Percentiles rank a stretch among this genome's conserved stretches.
Conservation (phyloP, 2,113 vertebrate species). For the Cavia aperea region DNA sequence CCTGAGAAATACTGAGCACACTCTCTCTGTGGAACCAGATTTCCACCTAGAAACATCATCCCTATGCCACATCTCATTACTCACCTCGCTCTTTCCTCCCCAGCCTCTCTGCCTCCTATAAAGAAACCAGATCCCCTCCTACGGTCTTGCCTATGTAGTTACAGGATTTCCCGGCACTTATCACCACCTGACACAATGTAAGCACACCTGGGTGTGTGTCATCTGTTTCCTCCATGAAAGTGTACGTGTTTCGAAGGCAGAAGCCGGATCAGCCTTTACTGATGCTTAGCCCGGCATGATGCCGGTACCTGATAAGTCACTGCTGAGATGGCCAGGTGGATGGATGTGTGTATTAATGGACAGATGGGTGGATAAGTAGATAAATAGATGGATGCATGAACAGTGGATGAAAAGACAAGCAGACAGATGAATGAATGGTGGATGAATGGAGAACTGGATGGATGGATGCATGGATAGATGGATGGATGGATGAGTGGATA, state of each 20-base stretch:
- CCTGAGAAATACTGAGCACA: not conserved
- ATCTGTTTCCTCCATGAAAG: not conserved
- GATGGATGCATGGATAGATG: no score
- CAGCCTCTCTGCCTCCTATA: fast-evolving
- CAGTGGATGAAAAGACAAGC: no score
- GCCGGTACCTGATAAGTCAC: not conserved
- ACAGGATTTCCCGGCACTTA: not conserved
- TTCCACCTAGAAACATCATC: not conserved
- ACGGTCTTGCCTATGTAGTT: not conserved
- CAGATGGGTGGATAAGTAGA: not conserved
- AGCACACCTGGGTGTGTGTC: not conserved
- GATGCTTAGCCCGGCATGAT: not conserved
- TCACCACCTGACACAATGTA: not conserved
- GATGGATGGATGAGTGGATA: not conserved
- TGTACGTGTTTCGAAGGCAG: not conserved
- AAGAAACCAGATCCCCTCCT: not conserved
- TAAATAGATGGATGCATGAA: fast-evolving
- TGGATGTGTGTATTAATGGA: not conserved
- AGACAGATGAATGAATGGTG: not conserved
- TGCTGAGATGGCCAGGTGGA: not conserved
- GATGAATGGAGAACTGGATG: not conserved
- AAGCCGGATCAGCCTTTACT: not conserved
- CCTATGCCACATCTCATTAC: no score
- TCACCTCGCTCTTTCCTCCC: not conserved
- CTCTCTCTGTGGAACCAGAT: fast-evolving